phyloP scores from a whole-genome alignment of 1,140 invertebrate species.

The Drosophila tropicalis region DNA sequence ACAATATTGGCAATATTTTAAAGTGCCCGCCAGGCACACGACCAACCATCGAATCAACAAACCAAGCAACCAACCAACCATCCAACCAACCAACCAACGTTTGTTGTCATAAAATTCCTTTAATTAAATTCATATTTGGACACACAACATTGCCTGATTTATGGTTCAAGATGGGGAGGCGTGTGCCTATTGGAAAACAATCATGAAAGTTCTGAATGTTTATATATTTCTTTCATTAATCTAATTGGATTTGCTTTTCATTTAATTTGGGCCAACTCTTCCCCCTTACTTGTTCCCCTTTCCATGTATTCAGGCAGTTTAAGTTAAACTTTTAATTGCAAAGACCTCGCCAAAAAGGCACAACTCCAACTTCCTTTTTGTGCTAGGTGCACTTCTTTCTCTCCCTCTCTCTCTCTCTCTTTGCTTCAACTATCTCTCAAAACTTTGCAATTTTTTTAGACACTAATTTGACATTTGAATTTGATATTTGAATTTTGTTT shows the following conservation, averaged over 20 bases:
- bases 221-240: conserved; percentile 55
- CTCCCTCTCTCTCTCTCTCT: conserved; percentile 2
- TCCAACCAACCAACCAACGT: conserved; percentile 33
- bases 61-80: conserved; percentile 14
- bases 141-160: conserved; percentile 62
- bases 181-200: conserved; percentile 46
- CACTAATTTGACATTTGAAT: conserved; percentile 64
- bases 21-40: conserved; percentile 64
- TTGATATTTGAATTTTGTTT: conserved; percentile 37
- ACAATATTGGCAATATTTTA: conserved; percentile 81
- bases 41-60: conserved; percentile 31
- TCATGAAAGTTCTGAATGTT: conserved; percentile 47
- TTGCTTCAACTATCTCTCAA: conserved; percentile 14
- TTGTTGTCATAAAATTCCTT: conserved; percentile 73
- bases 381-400: conserved; percentile 30
- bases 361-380: conserved; percentile 4
- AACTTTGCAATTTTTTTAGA: conserved; percentile 45
- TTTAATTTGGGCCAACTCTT: conserved; percentile 11
- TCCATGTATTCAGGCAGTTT: neutral
- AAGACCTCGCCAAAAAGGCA: conserved; percentile 8
- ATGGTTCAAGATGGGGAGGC: conserved; percentile 38
- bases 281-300: neutral
- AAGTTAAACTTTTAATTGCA: conserved; percentile 10
- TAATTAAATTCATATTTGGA: conserved; percentile 79
- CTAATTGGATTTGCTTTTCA: conserved; percentile 44